These are phyloP conservation scores for Halyomorpha halys DNA, from an alignment of 1,140 invertebrate genomes.

Conservation along the genomic window DNA sequence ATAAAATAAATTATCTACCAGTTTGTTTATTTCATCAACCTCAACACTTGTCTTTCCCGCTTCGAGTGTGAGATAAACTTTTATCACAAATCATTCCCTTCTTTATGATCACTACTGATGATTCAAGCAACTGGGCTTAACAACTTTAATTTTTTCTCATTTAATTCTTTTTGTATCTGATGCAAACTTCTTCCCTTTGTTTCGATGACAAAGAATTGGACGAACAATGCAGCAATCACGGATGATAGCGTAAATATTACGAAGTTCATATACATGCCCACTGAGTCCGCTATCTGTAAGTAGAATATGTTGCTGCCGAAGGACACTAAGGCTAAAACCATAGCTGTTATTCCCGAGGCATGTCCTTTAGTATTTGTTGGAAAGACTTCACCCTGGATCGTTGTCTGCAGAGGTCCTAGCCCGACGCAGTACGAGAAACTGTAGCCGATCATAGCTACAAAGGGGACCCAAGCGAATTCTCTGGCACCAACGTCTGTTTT, in stretches of 20 bases:
- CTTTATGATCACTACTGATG: no score
- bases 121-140: no score
- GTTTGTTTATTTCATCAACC: no score
- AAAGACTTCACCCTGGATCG: slow-evolving; percentile 28
- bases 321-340: slow-evolving; percentile 26
- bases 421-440: slow-evolving; percentile 26
- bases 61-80: no score
- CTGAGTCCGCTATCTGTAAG: slow-evolving; percentile 41
- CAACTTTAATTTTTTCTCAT: slow-evolving; percentile 14
- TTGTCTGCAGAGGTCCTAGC: slow-evolving; percentile 26
- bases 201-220: slow-evolving; percentile 58
- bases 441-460: slow-evolving; percentile 23
- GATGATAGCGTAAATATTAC: slow-evolving; percentile 67
- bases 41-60: no score
- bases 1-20: no score
- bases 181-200: slow-evolving; percentile 68
- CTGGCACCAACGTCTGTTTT: not conserved
- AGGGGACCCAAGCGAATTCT: slow-evolving; percentile 25
- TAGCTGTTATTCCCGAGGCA: slow-evolving; percentile 24
- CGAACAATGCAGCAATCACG: slow-evolving; percentile 47
- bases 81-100: no score
- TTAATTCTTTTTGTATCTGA: slow-evolving; percentile 52
- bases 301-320: slow-evolving; percentile 69
- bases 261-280: slow-evolving; percentile 56
- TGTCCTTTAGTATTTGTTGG: slow-evolving; percentile 26